These are phyloP conservation scores for Diarsia dahlii DNA, from an alignment of 2,888 invertebrate species.

Conservation along the genomic window DNA sequence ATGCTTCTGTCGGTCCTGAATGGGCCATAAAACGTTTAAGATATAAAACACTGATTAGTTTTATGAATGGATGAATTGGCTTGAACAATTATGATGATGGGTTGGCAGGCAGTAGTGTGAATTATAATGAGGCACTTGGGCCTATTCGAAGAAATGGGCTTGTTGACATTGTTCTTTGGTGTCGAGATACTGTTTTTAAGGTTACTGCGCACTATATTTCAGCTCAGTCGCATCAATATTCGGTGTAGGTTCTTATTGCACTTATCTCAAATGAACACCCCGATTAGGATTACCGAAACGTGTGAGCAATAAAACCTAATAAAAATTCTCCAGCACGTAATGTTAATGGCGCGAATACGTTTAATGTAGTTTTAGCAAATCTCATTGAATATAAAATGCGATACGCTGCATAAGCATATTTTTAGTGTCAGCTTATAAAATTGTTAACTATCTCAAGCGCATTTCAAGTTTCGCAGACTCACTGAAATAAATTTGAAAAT, in stretches of 20 bases:
- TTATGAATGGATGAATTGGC: conserved; percentile 65
- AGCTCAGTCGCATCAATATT: conserved; percentile 25
- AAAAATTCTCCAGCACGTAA: conserved; percentile 30
- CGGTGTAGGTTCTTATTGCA: conserved; percentile 12
- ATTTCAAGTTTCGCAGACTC: conserved; percentile 36
- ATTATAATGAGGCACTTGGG: conserved; percentile 48
- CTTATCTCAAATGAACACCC: conserved; percentile 28
- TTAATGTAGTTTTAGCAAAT: conserved; percentile 39
- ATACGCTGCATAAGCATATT: conserved; percentile 17
- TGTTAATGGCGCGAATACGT: conserved; percentile 36
- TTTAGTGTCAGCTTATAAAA: conserved; percentile 35
- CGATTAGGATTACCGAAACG: conserved; percentile 35
- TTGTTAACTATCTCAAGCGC: conserved; percentile 20
- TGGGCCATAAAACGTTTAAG: conserved; percentile 64
- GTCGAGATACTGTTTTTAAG: background rate
- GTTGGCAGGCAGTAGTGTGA: conserved; percentile 35
- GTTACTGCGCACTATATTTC: conserved; percentile 10
- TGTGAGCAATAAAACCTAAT: conserved; percentile 28
- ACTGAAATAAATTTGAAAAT: conserved; percentile 53
- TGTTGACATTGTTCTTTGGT: conserved; percentile 3
- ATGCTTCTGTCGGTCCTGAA: conserved; percentile 43
- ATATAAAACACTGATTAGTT: conserved; percentile 59
- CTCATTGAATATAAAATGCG: conserved; percentile 26
- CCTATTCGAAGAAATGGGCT: conserved; percentile 25
- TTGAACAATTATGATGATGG: conserved; percentile 50